Conservation (phyloP, 2,888 invertebrate genomes). For the Eubasilissa splendida region DNA sequence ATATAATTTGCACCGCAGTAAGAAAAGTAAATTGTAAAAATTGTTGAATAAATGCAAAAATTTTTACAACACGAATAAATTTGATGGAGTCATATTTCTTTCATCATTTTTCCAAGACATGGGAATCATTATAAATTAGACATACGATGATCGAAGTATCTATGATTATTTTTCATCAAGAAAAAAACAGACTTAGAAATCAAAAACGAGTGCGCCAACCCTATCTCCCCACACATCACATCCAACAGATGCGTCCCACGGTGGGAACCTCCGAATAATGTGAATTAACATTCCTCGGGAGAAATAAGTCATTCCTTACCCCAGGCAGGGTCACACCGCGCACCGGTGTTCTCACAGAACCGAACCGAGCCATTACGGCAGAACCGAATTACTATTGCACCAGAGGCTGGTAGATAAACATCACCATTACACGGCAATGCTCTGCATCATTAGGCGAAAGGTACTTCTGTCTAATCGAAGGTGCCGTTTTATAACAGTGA, state of each 20-base stretch:
- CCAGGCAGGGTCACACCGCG: slow-evolving; percentile 50
- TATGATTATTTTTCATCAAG: too few relatives aligned
- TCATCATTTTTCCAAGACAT: too few relatives aligned
- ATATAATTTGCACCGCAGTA: too few relatives aligned
- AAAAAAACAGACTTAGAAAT: too few relatives aligned
- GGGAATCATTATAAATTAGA: too few relatives aligned
- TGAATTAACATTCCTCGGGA: slow-evolving; percentile 47
- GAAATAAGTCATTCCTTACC: slow-evolving; percentile 56
- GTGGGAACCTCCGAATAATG: slow-evolving; percentile 38
- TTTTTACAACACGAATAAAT: too few relatives aligned
- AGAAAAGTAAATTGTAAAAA: too few relatives aligned
- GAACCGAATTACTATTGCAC: slow-evolving; percentile 31
- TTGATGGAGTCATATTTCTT: too few relatives aligned
- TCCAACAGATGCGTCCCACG: neutral
- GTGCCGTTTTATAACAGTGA: too few relatives aligned
- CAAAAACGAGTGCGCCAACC: too few relatives aligned
- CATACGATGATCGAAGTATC: too few relatives aligned
- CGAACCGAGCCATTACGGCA: neutral
- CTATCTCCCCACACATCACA: slow-evolving; percentile 1
- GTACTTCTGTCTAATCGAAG: slow-evolving; percentile 52
- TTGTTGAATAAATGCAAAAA: too few relatives aligned
- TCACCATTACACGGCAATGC: slow-evolving; percentile 54
- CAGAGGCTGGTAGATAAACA: slow-evolving; percentile 54
- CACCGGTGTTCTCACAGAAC: slow-evolving; percentile 38
- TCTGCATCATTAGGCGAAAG: slow-evolving; percentile 51